Percentiles rank a stretch among this genome's conserved stretches.
Evolutionary conservation across 2,888 invertebrate species (phyloP).

Genomic region (Drosophila mulleri): DNA sequence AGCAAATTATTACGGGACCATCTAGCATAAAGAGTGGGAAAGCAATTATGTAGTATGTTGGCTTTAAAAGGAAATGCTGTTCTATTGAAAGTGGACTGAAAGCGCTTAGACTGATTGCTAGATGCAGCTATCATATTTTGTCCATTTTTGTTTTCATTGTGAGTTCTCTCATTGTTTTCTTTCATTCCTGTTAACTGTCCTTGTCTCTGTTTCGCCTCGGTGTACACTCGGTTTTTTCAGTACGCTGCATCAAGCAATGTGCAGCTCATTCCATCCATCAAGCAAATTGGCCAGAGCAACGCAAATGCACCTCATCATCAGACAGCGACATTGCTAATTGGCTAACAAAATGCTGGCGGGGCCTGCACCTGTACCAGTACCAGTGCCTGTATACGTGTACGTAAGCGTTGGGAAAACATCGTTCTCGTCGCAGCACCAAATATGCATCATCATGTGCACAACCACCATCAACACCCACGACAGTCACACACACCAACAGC

Average conservation of each 20-base stretch:
- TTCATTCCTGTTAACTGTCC: conserved; percentile 31
- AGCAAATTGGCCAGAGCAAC: conserved; percentile 68
- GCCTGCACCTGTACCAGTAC: conserved; percentile 4
- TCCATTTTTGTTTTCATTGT: conserved; percentile 23
- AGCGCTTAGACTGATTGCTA: conserved; percentile 16
- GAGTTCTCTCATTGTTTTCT: conserved; percentile 25
- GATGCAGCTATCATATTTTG: conserved; percentile 14
- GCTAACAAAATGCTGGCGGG: conserved; percentile 64
- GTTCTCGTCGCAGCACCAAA: conserved; percentile 43
- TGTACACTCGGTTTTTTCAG: conserved; percentile 29
- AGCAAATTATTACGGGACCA: conserved; percentile 13
- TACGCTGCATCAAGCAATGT: conserved; percentile 29
- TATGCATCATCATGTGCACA: conserved; percentile 37
- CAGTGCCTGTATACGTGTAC: conserved; percentile 16
- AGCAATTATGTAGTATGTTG: not conserved
- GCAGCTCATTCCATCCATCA: conserved; percentile 63
- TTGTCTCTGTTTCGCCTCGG: conserved; percentile 28
- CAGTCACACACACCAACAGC: conserved; percentile 27
- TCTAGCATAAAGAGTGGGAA: not conserved
- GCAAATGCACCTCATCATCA: conserved; percentile 71
- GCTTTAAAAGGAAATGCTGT: not conserved
- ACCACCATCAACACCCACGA: conserved; percentile 34
- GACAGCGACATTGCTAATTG: conserved; percentile 75
- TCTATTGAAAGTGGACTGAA: not conserved
- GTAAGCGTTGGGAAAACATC: conserved; percentile 28